A percentile compares a stretch with the other conserved stretches of the same genome.
These are phyloP conservation scores for Oreochromis niloticus DNA, from an alignment of 2,113 vertebrate genomes.

Conservation along the genomic window DNA sequence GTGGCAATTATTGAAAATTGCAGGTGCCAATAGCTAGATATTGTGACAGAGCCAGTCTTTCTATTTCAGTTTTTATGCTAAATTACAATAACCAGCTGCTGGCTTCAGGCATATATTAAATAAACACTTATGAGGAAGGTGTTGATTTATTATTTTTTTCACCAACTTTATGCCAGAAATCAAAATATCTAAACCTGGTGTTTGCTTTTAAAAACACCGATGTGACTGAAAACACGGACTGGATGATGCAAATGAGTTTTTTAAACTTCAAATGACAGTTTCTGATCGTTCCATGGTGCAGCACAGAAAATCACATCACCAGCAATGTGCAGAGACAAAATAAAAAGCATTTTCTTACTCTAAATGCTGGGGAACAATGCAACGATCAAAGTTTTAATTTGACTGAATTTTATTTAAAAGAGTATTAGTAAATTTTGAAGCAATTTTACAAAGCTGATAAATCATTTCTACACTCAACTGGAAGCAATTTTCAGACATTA, in stretches of 20 bases:
- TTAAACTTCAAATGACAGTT: neutral
- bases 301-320: neutral
- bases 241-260: neutral
- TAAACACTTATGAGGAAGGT: neutral
- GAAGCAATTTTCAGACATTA: neutral
- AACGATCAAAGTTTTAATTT: neutral
- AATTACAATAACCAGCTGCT: neutral
- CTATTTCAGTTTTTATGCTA: neutral
- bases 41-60: neutral
- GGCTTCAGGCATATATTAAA: neutral
- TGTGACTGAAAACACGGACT: neutral
- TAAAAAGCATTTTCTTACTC: neutral
- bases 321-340: neutral
- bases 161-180: neutral
- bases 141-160: neutral
- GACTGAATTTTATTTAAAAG: neutral
- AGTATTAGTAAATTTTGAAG: neutral
- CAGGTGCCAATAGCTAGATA: neutral
- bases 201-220: neutral
- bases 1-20: neutral
- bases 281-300: rapidly evolving
- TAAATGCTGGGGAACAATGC: neutral
- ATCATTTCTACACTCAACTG: neutral
- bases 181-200: neutral
- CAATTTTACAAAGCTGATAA: neutral